These are phyloP conservation scores for Netelia virgata DNA, from an alignment of 2,888 invertebrate genomes.

Conservation along the genomic window DNA sequence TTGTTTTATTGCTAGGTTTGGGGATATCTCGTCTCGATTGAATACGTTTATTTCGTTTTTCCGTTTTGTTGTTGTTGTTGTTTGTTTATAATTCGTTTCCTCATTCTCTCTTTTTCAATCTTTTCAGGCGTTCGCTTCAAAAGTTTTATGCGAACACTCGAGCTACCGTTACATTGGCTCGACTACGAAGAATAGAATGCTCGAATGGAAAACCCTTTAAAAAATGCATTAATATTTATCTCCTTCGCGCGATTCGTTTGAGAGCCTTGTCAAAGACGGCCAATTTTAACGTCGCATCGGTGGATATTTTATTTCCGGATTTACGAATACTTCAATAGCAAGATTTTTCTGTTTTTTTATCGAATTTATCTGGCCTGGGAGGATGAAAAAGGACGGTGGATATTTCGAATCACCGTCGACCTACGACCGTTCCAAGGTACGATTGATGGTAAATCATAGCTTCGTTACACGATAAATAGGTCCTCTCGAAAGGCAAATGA, in stretches of 20 bases:
- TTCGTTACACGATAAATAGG: constrained; percentile 14
- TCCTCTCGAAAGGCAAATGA: constrained; percentile 42
- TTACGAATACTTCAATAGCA: background rate
- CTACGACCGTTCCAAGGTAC: constrained; percentile 5
- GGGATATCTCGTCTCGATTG: constrained; percentile 10
- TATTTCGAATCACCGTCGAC: background rate
- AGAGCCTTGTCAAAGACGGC: constrained; percentile 18
- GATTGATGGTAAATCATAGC: constrained; percentile 30
- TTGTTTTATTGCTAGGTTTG: constrained; percentile 14
- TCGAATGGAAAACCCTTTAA: constrained; percentile 14
- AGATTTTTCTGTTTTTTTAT: background rate
- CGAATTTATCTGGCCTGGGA: background rate
- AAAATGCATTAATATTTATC: constrained; percentile 36
- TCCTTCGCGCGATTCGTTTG: constrained; percentile 8
- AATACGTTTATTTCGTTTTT: constrained; percentile 29
- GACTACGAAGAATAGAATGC: background rate
- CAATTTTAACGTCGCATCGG: background rate
- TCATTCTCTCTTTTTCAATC: background rate
- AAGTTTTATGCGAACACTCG: background rate
- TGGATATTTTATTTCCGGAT: constrained; percentile 2
- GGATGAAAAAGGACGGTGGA: background rate
- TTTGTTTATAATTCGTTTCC: background rate
- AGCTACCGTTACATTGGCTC: background rate
- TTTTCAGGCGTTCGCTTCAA: background rate
- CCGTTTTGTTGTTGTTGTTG: background rate